Base-by-base conservation (phyloP, 2,797 vertebrate species). In the Lycodopsis pacificus region DNA sequence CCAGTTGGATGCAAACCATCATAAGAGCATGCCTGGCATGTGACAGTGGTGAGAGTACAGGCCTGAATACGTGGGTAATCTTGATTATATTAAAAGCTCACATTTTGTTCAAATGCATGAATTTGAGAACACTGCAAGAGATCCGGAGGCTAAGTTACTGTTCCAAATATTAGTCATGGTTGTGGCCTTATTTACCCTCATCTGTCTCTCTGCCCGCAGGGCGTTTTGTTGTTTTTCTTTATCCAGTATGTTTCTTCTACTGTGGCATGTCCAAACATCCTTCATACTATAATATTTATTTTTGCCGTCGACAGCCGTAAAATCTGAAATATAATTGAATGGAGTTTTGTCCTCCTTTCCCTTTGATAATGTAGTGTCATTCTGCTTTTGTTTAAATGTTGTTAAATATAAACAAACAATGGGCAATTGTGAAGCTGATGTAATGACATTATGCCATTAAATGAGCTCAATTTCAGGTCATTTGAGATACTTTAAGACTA, bases 11-110 rank as follows among this genome's bases (percentile, higher is more conserved):
- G 46, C 56, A 58, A 34, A 53, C 64, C 46, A 74, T 68, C 65
- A 27, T 27, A 30, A 36, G 38, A 73, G 69, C 48, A 69, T 76
- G 85, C 83, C 77, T 73, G 77, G 79, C 74, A 87, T 58, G 80
- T 74, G 75, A 81, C 49, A n/a, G 32, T 30, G 27, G 46, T 3
- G 59, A 7, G 53, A 54, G 22, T 30, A 66, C 32, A 27, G 66
- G 49, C 32, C 46, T 20, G 65, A 65, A 65, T 49, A 66, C 7
- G 10, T 12, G 12, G 38, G 46, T 38, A 32, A 68, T 57, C 48
- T 65, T 48, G 17, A 58, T 67, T 27, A 69, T 12, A 72, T 56
- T 64, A 63, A 56, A 71, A 72, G n/a, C 15, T 38, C 0, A 19
- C 0, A n/a, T 54, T 30, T 67, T 57, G 7, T 62, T 40, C 5